phyloP scores from a whole-genome alignment of 2,888 invertebrate species.

The Stramonita haemastoma region DNA sequence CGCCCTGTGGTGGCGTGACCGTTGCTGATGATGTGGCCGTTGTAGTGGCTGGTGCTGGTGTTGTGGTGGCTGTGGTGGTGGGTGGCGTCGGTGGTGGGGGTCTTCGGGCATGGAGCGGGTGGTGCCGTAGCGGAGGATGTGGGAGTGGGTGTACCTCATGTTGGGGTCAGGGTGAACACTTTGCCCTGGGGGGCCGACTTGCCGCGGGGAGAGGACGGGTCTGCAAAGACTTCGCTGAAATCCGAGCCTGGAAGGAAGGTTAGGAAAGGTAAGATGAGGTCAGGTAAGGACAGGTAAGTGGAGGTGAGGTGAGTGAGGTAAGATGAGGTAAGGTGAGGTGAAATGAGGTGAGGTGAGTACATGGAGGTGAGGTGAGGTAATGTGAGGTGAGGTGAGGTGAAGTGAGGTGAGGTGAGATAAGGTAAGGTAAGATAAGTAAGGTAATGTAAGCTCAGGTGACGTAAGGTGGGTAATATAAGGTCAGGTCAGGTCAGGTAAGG shows the following conservation, averaged over 20 bases:
- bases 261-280: neutral
- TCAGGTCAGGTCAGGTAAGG: too few species aligned
- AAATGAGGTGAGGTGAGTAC: too few species aligned
- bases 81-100: neutral
- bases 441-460: too few species aligned
- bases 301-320: too few species aligned
- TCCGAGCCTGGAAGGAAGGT: neutral
- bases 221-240: conserved; percentile 1
- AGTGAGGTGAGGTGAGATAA: too few species aligned
- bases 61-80: neutral
- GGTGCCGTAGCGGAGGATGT: conserved; percentile 37
- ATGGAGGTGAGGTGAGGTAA: too few species aligned
- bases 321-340: too few species aligned
- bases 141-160: conserved; percentile 19
- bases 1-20: conserved; percentile 10
- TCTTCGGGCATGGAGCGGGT: conserved; percentile 38
- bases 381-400: too few species aligned
- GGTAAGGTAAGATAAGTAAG: too few species aligned
- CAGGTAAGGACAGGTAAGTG: neutral
- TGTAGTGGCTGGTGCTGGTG: neutral
- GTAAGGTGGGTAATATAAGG: too few species aligned
- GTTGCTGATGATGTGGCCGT: conserved; percentile 7
- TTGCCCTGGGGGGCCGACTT: neutral
- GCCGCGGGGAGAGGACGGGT: neutral
- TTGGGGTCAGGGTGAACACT: conserved; percentile 22